phyloP scores from a whole-genome alignment of 1,140 invertebrate genomes.

The Pantala flavescens region DNA sequence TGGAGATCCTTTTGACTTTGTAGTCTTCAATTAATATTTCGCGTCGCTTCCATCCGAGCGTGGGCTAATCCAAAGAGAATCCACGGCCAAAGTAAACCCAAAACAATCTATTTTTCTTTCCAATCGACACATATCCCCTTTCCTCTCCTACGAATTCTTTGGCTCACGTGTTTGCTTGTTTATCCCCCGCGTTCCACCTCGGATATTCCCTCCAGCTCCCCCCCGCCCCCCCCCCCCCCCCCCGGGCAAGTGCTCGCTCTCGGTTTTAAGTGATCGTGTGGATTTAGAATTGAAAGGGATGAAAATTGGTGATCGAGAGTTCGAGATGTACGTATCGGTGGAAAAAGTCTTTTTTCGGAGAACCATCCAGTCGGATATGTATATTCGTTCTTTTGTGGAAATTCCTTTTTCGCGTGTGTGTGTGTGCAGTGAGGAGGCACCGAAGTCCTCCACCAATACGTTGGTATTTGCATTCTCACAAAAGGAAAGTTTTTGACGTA shows the following conservation, averaged over 20 bases:
- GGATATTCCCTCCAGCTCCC: neutral
- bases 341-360: neutral
- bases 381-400: too few relatives aligned
- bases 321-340: neutral
- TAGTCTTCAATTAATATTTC: neutral
- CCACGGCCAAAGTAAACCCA: neutral
- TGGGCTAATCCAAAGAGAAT: neutral
- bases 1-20: neutral
- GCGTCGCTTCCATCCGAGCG: neutral
- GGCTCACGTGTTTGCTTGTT: neutral
- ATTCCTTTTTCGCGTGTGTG: too few relatives aligned
- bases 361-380: too few relatives aligned
- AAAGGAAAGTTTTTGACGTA: too few relatives aligned
- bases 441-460: too few relatives aligned
- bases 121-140: too few relatives aligned
- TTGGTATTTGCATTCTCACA: too few relatives aligned
- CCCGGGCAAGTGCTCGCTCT: neutral
- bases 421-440: too few relatives aligned
- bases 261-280: neutral
- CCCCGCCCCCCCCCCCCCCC: neutral
- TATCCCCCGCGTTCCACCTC: neutral
- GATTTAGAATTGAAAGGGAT: slow-evolving; percentile 8
- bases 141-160: neutral
- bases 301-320: neutral
- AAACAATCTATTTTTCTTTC: neutral